phyloP scores from a whole-genome alignment of 2,113 vertebrate genomes.

The Sinocyclocheilus rhinocerous region DNA sequence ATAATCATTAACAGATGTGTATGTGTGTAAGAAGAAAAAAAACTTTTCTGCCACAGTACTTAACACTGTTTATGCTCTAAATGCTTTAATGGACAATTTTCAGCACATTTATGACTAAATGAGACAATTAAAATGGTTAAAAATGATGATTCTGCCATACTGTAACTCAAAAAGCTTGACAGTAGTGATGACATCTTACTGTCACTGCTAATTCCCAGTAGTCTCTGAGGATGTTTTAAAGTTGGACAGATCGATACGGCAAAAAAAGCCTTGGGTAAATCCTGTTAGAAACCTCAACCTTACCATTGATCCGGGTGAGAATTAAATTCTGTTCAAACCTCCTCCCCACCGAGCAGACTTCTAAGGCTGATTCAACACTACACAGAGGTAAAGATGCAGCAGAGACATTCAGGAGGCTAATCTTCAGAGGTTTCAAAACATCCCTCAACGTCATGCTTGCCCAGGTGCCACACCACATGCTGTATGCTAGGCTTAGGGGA shows the following conservation, averaged over 20 bases:
- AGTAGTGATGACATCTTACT: neutral
- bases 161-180: neutral
- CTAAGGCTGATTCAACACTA: slow-evolving; percentile 7
- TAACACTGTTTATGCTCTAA: neutral
- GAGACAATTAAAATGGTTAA: neutral
- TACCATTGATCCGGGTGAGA: slow-evolving; percentile 32
- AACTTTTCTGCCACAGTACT: neutral
- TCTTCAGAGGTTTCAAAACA: slow-evolving; percentile 33
- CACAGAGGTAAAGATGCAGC: slow-evolving; percentile 26
- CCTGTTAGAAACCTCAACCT: slow-evolving; percentile 32
- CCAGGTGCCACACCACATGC: slow-evolving; percentile 17
- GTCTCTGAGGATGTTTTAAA: slow-evolving; percentile 22
- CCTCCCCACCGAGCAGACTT: slow-evolving; percentile 24
- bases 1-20: neutral
- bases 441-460: neutral
- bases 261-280: slow-evolving; percentile 14
- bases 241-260: slow-evolving; percentile 7
- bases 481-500: neutral
- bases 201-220: neutral
- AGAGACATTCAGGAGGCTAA: slow-evolving; percentile 13
- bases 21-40: neutral
- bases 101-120: neutral
- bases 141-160: neutral
- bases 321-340: slow-evolving; percentile 30
- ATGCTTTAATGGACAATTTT: neutral